These are phyloP conservation scores for Samia ricini DNA, from an alignment of 1,140 invertebrate genomes.

Conservation along the genomic window DNA sequence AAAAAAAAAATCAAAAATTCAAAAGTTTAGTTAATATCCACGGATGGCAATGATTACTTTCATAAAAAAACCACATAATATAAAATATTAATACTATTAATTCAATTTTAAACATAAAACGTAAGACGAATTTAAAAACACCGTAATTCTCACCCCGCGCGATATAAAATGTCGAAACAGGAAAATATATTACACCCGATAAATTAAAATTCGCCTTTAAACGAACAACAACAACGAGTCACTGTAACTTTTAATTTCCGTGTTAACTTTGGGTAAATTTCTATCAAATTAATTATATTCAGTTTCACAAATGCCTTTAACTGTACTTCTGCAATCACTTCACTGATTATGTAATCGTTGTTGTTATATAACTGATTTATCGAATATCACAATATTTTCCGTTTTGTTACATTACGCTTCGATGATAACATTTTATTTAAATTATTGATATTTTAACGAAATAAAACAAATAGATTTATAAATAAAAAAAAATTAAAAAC, in stretches of 20 bases:
- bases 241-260: neutral
- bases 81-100: no score
- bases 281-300: neutral
- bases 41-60: no score
- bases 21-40: no score
- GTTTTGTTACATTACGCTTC: neutral
- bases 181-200: neutral
- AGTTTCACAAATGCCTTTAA: slow-evolving; percentile 8
- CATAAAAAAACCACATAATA: no score
- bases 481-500: slow-evolving; percentile 37
- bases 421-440: neutral
- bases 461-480: neutral
- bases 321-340: slow-evolving; percentile 17
- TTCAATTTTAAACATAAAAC: neutral
- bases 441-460: neutral
- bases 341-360: slow-evolving; percentile 24
- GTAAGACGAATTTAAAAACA: neutral
- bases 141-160: neutral
- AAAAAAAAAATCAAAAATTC: no score
- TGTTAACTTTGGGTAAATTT: neutral
- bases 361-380: slow-evolving; percentile 12
- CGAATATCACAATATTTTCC: neutral
- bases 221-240: neutral
- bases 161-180: neutral
- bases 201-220: neutral